Evolutionary conservation across 2,113 vertebrate species (phyloP), one percentile per base, ranked within the genome.

Genomic region (Platanista minor): DNA sequence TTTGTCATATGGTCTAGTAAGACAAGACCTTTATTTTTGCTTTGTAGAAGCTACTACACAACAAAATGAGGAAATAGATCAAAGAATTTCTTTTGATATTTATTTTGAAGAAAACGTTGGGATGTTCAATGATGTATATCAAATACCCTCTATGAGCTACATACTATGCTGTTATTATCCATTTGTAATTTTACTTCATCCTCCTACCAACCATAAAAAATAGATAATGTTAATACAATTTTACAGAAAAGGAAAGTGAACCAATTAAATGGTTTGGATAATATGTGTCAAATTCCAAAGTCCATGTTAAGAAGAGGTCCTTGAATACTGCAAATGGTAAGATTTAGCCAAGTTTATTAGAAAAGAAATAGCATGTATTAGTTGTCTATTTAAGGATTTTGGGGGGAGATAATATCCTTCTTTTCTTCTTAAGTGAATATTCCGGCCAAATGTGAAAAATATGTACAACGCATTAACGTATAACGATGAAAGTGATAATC

Each of bases 1-100:
- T 91, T 95, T 89, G 61, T 82, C 39, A 59, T 67, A 86, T 14
- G 29, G 46, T 23, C 77, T 49, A 59, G 18, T 29, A 57, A 95
- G 46, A 81, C 33, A 86, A 91, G 25, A 93, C 74, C 46, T 91
- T 97, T 91, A 86, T 59, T 91, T 95, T 95, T 91, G 49, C 39
- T 94, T 80, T 91, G 33, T 43, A 89, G 61, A 94, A 52, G 13
- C 43, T 21, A 89, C 49, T 85, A 74, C 14, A 61, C 49, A 86
- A 75, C 31, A 77, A 74, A 88, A 66, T 85, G 27, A 66, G n/a
- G 57, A 81, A 15, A 72, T 10, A 84, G 21, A 33, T 11, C 72
- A 75, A 92, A 69, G 18, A 71, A 46, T 90, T 85, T 49, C 20
- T 80, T 57, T n/a, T 66, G 8, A 54, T 74, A 75, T 64, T 81